Conservation (phyloP, 2,888 invertebrate genomes). For the Miltochrista miniata region DNA sequence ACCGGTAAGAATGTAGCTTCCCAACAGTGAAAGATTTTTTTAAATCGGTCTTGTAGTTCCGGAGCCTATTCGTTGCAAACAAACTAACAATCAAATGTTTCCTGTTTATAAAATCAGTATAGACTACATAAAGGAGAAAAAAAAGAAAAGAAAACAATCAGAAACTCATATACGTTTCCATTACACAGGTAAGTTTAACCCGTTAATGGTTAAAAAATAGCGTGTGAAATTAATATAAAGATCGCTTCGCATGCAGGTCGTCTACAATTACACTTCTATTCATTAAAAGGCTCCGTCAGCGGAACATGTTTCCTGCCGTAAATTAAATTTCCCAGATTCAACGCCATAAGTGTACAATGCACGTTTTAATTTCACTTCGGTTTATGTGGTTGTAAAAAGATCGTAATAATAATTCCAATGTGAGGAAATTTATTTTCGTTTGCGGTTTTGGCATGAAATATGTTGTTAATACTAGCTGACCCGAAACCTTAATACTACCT, state of each 20-base stretch:
- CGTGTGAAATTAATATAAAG: slow-evolving; percentile 10
- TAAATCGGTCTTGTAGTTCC: too few species aligned
- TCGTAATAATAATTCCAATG: slow-evolving; percentile 11
- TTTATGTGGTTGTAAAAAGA: slow-evolving; percentile 10
- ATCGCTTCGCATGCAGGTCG: slow-evolving; percentile 23
- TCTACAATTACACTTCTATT: slow-evolving; percentile 39
- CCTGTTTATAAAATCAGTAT: too few species aligned
- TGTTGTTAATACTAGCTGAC: neutral
- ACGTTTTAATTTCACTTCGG: slow-evolving; percentile 31
- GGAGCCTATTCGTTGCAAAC: too few species aligned
- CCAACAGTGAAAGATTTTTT: too few species aligned
- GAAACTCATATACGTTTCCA: neutral
- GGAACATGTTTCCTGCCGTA: slow-evolving; percentile 33
- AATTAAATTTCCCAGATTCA: slow-evolving; percentile 43
- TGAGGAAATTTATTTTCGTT: neutral
- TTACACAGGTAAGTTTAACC: neutral
- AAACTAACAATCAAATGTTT: too few species aligned
- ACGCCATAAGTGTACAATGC: slow-evolving; percentile 31
- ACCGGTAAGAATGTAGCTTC: too few species aligned
- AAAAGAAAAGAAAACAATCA: too few species aligned
- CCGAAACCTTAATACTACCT: too few species aligned
- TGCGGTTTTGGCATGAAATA: neutral
- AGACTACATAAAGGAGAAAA: too few species aligned
- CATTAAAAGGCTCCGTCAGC: slow-evolving; percentile 34
- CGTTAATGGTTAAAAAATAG: slow-evolving; percentile 1